These are phyloP conservation scores for Tupaia chinensis DNA, from an alignment of 2,113 vertebrate species.

Conservation along the genomic window DNA sequence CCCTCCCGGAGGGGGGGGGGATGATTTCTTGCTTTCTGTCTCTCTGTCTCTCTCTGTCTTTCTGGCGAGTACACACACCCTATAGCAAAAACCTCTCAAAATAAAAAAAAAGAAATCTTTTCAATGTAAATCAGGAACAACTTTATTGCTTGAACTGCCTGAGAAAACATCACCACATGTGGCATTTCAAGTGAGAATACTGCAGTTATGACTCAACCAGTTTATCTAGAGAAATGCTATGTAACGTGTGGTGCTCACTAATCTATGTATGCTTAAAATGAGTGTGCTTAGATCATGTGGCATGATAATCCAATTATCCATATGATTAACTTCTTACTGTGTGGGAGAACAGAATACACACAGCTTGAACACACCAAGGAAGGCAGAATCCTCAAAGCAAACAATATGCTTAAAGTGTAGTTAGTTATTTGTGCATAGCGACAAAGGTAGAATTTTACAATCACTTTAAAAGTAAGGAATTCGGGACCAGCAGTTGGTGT, in stretches of 20 bases:
- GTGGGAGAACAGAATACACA: conserved; percentile 17
- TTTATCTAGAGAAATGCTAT: neutral
- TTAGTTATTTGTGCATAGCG: neutral
- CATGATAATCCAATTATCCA: conserved; percentile 50
- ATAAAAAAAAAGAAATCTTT: neutral
- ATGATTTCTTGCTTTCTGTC: too few species aligned
- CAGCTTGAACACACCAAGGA: neutral
- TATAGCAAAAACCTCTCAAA: too few species aligned
- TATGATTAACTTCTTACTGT: conserved; percentile 42
- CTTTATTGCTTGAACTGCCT: neutral
- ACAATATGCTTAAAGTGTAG: neutral
- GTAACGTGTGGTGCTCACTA: neutral
- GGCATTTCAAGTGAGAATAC: neutral
- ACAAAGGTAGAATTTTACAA: neutral
- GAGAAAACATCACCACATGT: conserved; percentile 25
- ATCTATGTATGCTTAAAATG: conserved; percentile 40
- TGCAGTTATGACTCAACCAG: neutral
- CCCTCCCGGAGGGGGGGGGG: too few species aligned
- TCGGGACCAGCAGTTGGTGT: neutral
- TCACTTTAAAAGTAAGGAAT: conserved; percentile 26
- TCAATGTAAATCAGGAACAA: conserved; percentile 10
- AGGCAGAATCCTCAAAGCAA: neutral
- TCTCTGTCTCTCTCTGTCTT: too few species aligned
- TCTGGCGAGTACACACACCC: too few species aligned
- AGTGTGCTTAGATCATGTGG: neutral